Evolutionary conservation across 1,140 invertebrate genomes (phyloP), one percentile per base, ranked within the genome.

Genomic region (Drosophila eugracilis): DNA sequence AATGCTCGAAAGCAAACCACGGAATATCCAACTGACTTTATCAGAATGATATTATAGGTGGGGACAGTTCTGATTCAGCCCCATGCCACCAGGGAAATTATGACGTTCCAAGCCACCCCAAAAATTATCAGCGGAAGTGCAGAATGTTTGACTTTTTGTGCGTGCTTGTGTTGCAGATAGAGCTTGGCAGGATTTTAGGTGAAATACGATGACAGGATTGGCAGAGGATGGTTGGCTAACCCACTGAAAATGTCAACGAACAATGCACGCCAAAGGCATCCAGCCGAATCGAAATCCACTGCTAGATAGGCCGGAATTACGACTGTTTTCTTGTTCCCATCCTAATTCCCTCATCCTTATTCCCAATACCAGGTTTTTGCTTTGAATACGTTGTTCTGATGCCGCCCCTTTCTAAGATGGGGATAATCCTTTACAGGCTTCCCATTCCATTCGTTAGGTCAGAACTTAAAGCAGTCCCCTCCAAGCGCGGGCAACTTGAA

Each of bases 231-330:
- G 45, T 15, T 34, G 47, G n/a, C 17, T 49, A 32, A 75, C 9
- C 66, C 54, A 63, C 53, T 75, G 66, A 75, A 66, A 72, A 65
- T 73, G 59, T 75, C 72, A 72, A 55, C 63, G 67, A 14, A 66
- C 41, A 75, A 34, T 30, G 14, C 9, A 41, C 28, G 21, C 10
- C 39, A 22, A 42, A 22, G 1, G 1, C 42, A 24, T 44, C n/a
- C 12, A 44, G 12, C 5, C 21, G 41, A 14, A 44, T 24, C 10
- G 17, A 44, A 24, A 21, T 21, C 12, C 17, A n/a, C 19, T 15
- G 34, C 34, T 37, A 1, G 14, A 36, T 36, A 36, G 34, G 34
- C 34, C n/a, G n/a, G 5, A 5, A 6, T 19, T 39, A 9, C 37
- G 9, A 39, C 9, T 6, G 17, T 39, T 19, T 10, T 19, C 4